Conservation (phyloP, 2,113 vertebrate species). For the Vimba vimba region DNA sequence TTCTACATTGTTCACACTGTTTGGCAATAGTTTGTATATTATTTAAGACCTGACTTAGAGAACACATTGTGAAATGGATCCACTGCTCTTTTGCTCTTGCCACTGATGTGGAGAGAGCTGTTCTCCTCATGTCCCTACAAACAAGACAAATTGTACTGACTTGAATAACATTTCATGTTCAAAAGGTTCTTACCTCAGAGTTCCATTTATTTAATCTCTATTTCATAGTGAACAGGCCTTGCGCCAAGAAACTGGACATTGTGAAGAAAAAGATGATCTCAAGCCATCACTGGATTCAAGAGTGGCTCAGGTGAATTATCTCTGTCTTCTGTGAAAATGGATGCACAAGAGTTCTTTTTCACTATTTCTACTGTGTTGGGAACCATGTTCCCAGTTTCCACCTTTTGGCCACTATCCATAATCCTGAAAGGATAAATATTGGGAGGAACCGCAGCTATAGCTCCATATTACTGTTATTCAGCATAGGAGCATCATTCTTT, state of each 20-base stretch:
- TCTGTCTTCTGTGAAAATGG: not conserved
- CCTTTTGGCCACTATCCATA: not conserved
- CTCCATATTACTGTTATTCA: not conserved
- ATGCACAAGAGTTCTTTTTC: not conserved
- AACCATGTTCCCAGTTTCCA: not conserved
- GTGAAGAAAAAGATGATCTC: not conserved
- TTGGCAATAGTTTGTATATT: no score
- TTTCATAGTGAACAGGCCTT: not conserved
- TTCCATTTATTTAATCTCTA: not conserved
- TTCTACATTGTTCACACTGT: not conserved
- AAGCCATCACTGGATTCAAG: not conserved
- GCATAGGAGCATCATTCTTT: constrained; percentile 6
- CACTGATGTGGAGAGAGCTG: no score
- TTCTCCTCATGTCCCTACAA: not conserved
- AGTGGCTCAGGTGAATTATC: not conserved
- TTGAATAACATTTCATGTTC: not conserved
- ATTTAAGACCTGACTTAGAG: not conserved
- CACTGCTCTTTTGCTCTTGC: not conserved
- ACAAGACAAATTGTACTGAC: not conserved
- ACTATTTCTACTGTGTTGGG: not conserved
- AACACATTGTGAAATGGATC: not conserved
- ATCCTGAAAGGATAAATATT: not conserved
- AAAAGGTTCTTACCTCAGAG: not conserved
- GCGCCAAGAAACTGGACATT: not conserved
- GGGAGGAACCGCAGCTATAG: not conserved